Conservation (phyloP, 2,888 invertebrate species). For the Plagodis dolabraria region DNA sequence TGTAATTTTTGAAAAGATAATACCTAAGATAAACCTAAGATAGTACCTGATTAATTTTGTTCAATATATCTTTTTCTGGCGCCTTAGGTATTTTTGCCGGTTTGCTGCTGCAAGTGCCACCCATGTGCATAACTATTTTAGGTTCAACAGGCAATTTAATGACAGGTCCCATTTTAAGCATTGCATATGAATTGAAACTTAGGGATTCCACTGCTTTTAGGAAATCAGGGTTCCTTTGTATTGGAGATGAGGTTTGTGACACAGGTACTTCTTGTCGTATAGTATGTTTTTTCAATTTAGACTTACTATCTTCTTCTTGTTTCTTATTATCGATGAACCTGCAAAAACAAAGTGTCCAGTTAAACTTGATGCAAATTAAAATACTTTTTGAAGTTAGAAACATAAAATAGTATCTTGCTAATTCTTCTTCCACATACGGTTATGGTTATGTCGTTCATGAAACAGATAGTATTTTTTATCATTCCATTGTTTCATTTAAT, state of each 20-base stretch:
- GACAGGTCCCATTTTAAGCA: conserved; percentile 52
- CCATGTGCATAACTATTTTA: conserved; percentile 63
- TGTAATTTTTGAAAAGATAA: too few species aligned
- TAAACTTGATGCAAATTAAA: too few species aligned
- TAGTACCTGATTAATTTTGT: conserved; percentile 48
- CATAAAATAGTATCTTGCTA: too few species aligned
- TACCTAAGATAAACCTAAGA: too few species aligned
- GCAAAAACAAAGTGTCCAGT: conserved; percentile 23
- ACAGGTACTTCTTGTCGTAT: not conserved
- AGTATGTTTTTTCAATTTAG: not conserved
- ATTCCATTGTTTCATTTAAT: too few species aligned
- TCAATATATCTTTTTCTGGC: conserved; percentile 43
- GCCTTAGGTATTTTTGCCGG: conserved; percentile 38
- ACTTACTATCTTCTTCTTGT: conserved; percentile 13
- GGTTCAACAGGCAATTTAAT: conserved; percentile 63
- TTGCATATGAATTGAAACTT: conserved; percentile 40
- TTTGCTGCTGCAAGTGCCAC: conserved; percentile 27
- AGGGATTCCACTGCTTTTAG: conserved; percentile 24
- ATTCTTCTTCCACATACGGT: too few species aligned
- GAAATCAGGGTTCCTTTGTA: conserved; percentile 8
- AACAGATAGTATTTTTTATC: too few species aligned
- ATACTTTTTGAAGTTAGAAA: too few species aligned
- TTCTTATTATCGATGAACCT: conserved; percentile 44
- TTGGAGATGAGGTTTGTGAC: not conserved
- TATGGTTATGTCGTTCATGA: too few species aligned